Conservation (phyloP, 2,797 vertebrate genomes). For the Coendou prehensilis region DNA sequence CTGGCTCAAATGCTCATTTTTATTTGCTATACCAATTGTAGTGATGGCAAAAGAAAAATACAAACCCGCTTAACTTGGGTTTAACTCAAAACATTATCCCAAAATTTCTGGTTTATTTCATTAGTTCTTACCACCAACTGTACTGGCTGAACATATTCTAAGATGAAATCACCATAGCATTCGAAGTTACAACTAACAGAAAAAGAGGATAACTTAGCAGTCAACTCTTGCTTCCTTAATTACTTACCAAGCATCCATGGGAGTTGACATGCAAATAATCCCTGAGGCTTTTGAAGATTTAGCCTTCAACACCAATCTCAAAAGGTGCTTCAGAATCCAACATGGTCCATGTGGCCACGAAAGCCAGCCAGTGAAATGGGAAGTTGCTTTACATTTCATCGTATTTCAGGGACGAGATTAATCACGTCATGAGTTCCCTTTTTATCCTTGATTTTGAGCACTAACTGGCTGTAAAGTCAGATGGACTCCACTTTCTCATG, state of each 20-base stretch:
- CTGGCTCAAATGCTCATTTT: constrained; percentile 30
- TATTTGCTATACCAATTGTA: background rate
- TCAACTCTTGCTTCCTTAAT: background rate
- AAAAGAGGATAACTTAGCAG: background rate
- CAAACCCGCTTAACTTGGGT: background rate
- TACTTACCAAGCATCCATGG: background rate
- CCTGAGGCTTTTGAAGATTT: background rate
- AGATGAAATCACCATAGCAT: constrained; percentile 13
- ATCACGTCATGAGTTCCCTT: background rate
- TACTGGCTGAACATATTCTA: constrained; percentile 51
- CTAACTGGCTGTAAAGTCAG: constrained; percentile 63
- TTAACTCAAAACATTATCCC: constrained; percentile 6
- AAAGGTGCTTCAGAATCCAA: background rate
- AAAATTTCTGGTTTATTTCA: constrained; percentile 44
- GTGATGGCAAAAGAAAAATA: background rate
- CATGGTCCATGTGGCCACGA: background rate
- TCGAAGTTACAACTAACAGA: background rate
- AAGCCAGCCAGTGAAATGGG: background rate
- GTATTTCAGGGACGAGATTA: constrained; percentile 27
- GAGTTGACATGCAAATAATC: background rate
- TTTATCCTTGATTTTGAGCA: constrained; percentile 47
- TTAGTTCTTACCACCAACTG: constrained; percentile 13
- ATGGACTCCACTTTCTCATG: constrained; percentile 75
- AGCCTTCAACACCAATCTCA: background rate
- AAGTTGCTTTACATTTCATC: constrained; percentile 37